These are phyloP conservation scores for Pyxicephalus adspersus DNA, from an alignment of 2,113 vertebrate species.

Conservation along the genomic window DNA sequence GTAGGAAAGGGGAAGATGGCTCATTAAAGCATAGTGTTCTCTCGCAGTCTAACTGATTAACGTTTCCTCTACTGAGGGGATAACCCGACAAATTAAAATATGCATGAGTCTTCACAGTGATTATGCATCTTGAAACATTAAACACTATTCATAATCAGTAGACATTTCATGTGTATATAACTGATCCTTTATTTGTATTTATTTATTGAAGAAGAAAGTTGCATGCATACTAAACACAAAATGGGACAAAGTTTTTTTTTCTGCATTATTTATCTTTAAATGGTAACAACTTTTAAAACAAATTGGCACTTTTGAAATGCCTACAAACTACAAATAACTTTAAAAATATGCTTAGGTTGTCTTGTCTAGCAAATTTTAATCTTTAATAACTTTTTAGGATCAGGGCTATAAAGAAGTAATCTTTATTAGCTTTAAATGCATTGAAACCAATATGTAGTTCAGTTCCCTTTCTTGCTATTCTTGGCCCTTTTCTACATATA, in stretches of 20 bases:
- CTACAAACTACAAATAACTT: too few species aligned
- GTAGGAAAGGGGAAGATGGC: constrained; percentile 22
- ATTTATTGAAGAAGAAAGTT: constrained; percentile 25
- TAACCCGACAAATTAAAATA: constrained; percentile 46
- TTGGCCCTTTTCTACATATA: too few species aligned
- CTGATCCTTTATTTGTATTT: constrained; percentile 18
- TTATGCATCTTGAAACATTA: constrained; percentile 30
- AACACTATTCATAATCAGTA: constrained; percentile 3
- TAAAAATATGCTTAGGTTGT: too few species aligned
- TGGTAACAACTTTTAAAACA: too few species aligned
- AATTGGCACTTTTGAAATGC: too few species aligned
- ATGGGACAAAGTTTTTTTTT: background rate
- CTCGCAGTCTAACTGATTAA: constrained; percentile 40
- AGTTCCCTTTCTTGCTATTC: too few species aligned
- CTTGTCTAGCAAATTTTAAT: too few species aligned
- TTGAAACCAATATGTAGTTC: too few species aligned
- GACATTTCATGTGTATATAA: constrained; percentile 25
- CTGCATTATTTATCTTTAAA: too few species aligned
- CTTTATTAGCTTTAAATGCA: too few species aligned
- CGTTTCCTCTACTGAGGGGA: constrained; percentile 24
- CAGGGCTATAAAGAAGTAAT: too few species aligned
- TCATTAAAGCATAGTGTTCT: constrained; percentile 33
- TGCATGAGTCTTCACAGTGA: constrained; percentile 28
- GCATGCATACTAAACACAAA: constrained; percentile 3
- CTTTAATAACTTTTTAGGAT: too few species aligned